Base-by-base conservation (phyloP, 1,140 invertebrate genomes). In the Aphaenogaster rudis region DNA sequence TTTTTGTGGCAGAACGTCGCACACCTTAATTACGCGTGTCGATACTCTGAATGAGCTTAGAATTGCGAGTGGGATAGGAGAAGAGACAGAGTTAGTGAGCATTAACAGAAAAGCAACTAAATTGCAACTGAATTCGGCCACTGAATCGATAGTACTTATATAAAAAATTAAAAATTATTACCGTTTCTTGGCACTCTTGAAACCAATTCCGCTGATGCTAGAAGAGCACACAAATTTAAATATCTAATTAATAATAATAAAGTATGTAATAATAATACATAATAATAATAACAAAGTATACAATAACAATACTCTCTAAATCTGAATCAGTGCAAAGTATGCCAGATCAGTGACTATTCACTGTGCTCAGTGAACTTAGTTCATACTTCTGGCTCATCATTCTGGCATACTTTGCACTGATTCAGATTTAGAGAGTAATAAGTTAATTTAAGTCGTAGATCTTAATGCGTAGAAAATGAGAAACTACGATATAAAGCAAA, bases 91-190 rank as follows among this genome's bases (percentile, higher is more conserved):
- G 8, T 0, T 13, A 17, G 33, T n/a, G 17, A 21, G n/a, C 3
- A 67, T 42, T 17, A 42, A 66, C n/a, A 42, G 17, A 66, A 66
- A 66, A 39, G 1, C 36, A 66, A 4, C 0, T 64, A 66, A 66
- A 39, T 39, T 39, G 33, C 17, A 39, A 66, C 17, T 66, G 39
- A 42, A 67, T 45, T 67, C 17, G 39, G n/a, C 1, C 2, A 21
- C 13, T 69, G 9, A 66, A 66, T 66, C 9, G 2, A 6, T 48
- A 8, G 1, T 6, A 15, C 3, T 21, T n/a, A 15, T 50, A 15
- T 15, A 28, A 50, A 69, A 69, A 28, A 48, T 48, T 8, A 50
- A 69, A 69, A 69, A 69, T 45, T 42, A 67, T 45, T 67, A 67
- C 5, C 42, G 8, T 69, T 28, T 69, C n/a, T 67, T 21, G 13